phyloP scores from a whole-genome alignment of 2,888 invertebrate genomes.

The Falcaria lacertinaria region DNA sequence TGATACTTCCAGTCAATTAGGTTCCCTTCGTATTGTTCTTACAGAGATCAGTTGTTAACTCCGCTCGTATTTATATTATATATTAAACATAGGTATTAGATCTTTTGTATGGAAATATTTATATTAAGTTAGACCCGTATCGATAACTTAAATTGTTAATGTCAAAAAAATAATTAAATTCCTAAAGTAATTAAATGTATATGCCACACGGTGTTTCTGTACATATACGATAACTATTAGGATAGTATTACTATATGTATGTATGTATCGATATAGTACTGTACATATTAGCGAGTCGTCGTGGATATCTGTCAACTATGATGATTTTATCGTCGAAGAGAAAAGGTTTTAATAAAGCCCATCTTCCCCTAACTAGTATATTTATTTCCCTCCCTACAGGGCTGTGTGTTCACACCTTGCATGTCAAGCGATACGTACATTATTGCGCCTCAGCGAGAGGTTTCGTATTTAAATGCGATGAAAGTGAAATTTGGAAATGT shows the following conservation, averaged over 20 bases:
- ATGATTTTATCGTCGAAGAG: conserved; percentile 39
- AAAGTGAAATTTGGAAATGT: too few relatives aligned
- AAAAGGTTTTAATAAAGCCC: conserved; percentile 67
- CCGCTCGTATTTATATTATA: conserved; percentile 15
- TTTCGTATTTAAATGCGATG: too few relatives aligned
- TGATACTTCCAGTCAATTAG: conserved; percentile 10
- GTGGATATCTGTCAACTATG: conserved; percentile 58
- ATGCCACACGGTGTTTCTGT: background rate
- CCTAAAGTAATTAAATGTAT: background rate
- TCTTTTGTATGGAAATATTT: background rate
- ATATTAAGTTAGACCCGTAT: background rate
- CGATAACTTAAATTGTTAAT: background rate
- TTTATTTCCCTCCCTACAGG: too few relatives aligned
- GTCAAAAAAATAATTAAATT: background rate
- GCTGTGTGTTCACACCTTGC: background rate
- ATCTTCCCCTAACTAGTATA: conserved; percentile 33
- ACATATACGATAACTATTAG: background rate
- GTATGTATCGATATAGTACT: conserved; percentile 23
- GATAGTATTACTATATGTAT: conserved; percentile 8
- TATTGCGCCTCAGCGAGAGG: too few relatives aligned
- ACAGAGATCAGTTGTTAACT: conserved; percentile 25
- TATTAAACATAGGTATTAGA: too few relatives aligned
- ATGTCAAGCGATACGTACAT: too few relatives aligned
- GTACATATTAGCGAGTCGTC: conserved; percentile 56
- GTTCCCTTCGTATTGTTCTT: conserved; percentile 2